Evolutionary conservation across 2,797 vertebrate genomes (phyloP).

Genomic region (Schizothorax lantsangensis): DNA sequence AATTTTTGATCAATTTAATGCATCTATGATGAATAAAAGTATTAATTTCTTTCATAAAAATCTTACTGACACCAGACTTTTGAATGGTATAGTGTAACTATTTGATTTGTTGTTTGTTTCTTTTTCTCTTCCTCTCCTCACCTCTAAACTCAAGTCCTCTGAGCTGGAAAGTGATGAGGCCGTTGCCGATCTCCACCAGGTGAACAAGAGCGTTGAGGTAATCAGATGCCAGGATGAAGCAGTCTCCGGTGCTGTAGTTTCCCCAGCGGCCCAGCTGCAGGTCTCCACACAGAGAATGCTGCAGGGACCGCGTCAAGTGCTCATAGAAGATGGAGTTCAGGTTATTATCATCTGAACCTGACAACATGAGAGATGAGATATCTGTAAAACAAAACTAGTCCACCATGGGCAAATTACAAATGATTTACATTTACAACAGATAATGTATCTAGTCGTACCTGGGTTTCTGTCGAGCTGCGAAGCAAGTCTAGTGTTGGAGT

Average conservation of each 20-base stretch:
- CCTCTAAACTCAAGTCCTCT: constrained; percentile 98
- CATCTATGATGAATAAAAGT: neutral
- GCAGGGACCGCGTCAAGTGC: constrained; percentile 95
- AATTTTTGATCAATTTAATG: neutral
- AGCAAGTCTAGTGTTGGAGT: constrained; percentile 96
- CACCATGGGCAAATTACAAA: neutral
- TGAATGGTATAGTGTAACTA: neutral
- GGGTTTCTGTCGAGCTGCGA: constrained; percentile 98
- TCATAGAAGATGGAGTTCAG: constrained; percentile 99
- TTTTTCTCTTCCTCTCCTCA: constrained; percentile 65
- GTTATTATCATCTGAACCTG: constrained; percentile 97
- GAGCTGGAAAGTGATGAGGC: constrained; percentile 95
- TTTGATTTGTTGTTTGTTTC: neutral
- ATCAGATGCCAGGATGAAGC: constrained; percentile 98
- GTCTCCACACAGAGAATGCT: constrained; percentile 96
- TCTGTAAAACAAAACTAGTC: neutral
- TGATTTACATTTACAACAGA: neutral
- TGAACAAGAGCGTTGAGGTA: constrained; percentile 98
- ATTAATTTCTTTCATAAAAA: neutral
- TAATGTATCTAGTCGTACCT: constrained; percentile 75
- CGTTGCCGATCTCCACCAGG: constrained; percentile 96
- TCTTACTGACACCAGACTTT: too few species aligned
- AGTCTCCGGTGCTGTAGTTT: constrained; percentile 94
- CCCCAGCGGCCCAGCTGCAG: constrained; percentile 95
- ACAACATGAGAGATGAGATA: constrained; percentile 9